phyloP scores from a whole-genome alignment of 2,797 vertebrate genomes.

The Propithecus perrieri region DNA sequence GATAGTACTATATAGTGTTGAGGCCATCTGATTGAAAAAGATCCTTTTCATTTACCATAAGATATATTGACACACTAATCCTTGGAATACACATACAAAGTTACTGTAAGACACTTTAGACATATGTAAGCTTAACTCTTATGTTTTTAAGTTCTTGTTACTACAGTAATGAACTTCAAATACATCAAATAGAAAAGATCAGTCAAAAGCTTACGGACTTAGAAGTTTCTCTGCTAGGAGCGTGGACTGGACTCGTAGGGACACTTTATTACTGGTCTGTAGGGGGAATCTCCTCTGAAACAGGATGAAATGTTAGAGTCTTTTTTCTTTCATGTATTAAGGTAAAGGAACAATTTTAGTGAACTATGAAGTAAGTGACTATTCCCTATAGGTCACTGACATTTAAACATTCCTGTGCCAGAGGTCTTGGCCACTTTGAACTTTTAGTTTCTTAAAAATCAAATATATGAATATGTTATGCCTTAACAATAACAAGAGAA shows the following conservation, averaged over 20 bases:
- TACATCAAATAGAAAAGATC: conserved; percentile 84
- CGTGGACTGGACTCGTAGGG: conserved; percentile 83
- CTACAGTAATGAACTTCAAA: conserved; percentile 84
- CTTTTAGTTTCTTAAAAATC: conserved; percentile 79
- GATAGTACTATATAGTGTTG: conserved; percentile 7
- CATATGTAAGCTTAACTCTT: conserved; percentile 75
- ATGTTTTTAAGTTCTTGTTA: conserved; percentile 80
- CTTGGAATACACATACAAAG: conserved; percentile 80
- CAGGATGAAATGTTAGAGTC: conserved; percentile 85
- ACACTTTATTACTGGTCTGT: conserved; percentile 82
- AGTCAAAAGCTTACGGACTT: conserved; percentile 82
- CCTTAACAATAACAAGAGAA: conserved; percentile 44
- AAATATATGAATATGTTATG: conserved; percentile 70
- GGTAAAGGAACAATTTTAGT: conserved; percentile 84
- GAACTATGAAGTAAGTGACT: conserved; percentile 83
- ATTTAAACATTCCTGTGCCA: conserved; percentile 80
- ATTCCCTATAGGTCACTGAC: conserved; percentile 82
- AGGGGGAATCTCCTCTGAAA: conserved; percentile 83
- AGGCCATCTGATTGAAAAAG: conserved; percentile 50
- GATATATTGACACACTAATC: conserved; percentile 66
- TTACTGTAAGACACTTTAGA: conserved; percentile 78
- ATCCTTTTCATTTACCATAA: conserved; percentile 72
- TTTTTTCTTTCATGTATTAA: conserved; percentile 85
- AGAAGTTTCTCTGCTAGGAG: conserved; percentile 83
- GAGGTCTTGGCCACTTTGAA: conserved; percentile 79